phyloP scores from a whole-genome alignment of 1,140 invertebrate genomes.

The Drosophila pseudoananassae region DNA sequence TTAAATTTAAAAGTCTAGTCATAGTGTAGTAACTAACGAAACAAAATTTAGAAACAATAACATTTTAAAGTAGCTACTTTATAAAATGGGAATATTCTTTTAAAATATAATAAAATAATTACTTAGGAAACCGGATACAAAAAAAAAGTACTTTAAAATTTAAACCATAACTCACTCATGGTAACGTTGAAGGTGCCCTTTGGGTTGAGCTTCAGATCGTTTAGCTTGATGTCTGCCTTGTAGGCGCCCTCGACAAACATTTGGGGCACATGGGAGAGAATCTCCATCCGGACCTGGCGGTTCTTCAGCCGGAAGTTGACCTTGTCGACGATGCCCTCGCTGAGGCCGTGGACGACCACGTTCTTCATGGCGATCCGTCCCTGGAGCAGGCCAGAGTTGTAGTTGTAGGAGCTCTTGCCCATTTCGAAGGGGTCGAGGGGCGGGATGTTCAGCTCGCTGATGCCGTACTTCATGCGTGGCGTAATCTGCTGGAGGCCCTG shows the following conservation, averaged over 20 bases:
- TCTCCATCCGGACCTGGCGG: constrained; percentile 52
- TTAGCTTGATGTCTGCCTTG: constrained; percentile 77
- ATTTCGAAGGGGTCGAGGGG: constrained; percentile 76
- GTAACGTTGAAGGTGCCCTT: constrained; percentile 81
- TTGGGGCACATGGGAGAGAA: constrained; percentile 57
- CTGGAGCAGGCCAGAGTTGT: constrained; percentile 60
- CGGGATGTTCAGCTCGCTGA: constrained; percentile 74
- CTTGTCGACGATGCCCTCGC: constrained; percentile 62
- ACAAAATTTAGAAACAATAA: too few species aligned
- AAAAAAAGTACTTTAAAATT: neutral
- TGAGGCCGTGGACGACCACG: constrained; percentile 66
- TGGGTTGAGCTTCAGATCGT: constrained; percentile 79
- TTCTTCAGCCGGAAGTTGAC: constrained; percentile 68
- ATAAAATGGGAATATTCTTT: too few species aligned
- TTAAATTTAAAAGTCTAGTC: too few species aligned
- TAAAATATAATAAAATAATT: too few species aligned
- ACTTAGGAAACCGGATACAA: neutral
- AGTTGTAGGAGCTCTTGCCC: constrained; percentile 61
- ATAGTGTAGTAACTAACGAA: too few species aligned
- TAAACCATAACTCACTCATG: constrained; percentile 53
- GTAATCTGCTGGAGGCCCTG: constrained; percentile 69
- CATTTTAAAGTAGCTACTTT: too few species aligned
- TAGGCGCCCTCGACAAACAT: constrained; percentile 73
- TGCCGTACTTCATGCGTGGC: constrained; percentile 70
- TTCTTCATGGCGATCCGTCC: constrained; percentile 70